Conservation (phyloP, 2,113 vertebrate genomes). For the Caracal caracal region DNA sequence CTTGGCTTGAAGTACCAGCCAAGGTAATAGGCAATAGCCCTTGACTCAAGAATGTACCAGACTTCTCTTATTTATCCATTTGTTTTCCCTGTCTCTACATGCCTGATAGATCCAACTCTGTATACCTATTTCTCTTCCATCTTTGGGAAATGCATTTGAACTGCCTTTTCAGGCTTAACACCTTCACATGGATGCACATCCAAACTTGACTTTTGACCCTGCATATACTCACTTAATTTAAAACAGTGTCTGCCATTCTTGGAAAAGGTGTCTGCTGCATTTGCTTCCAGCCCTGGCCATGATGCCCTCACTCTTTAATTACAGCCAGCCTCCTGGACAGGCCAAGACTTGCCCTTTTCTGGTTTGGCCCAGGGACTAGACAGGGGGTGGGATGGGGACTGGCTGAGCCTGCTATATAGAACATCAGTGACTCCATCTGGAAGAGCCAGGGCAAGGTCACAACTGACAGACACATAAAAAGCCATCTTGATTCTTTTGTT, state of each 20-base stretch:
- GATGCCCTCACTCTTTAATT: neutral
- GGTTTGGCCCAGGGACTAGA: constrained; percentile 11
- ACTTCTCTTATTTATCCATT: neutral
- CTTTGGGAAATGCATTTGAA: neutral
- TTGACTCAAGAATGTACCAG: neutral
- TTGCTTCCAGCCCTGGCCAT: constrained; percentile 20
- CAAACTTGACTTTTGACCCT: neutral
- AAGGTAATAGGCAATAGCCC: constrained; percentile 18
- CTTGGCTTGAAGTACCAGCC: constrained; percentile 43
- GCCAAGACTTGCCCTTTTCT: constrained; percentile 21
- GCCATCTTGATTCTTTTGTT: constrained; percentile 61
- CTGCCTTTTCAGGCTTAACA: neutral
- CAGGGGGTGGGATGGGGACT: neutral
- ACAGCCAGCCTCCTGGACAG: constrained; percentile 43
- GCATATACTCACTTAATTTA: neutral
- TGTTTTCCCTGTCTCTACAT: neutral
- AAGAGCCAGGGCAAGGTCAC: constrained; percentile 37
- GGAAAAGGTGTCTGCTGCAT: constrained; percentile 22
- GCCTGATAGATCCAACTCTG: neutral
- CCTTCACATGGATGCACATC: neutral
- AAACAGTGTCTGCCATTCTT: neutral
- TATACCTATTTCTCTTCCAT: neutral
- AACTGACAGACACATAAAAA: constrained; percentile 59
- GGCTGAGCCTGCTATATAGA: neutral
- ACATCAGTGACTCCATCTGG: constrained; percentile 33